Base-by-base conservation (phyloP, 2,797 vertebrate species). In the Pelodytes ibericus region DNA sequence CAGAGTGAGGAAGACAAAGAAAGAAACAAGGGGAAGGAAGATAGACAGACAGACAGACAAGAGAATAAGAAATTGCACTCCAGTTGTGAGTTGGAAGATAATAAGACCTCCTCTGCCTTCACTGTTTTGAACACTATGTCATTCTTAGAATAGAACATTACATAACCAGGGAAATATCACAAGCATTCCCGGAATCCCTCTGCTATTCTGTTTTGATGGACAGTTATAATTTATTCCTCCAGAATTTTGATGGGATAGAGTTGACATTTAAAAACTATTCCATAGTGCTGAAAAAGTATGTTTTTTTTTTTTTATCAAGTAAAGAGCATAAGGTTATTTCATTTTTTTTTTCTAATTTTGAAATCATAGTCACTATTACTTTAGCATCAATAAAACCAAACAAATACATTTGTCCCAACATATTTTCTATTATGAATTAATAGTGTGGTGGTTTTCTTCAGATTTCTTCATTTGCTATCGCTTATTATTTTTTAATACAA, bases 181-280 rank as follows among this genome's bases (percentile, higher is more conserved):
- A 92, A 87, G 77, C 75, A 93, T 93, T 87, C 89, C 65, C 93
- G 87, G 90, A 91, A 95, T 93, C 89, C 69, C 84, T 83, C 75
- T 83, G 87, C 86, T 82, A 84, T 84, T 91, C 81, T 79, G 73
- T n/a, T 85, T 82, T 81, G 80, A 82, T 79, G 65, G 86, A 72
- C 80, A 80, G 74, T 75, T 81, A 81, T 74, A 82, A 83, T 85
- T 86, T 85, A 85, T 80, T 85, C 83, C 86, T 89, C 79, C 87
- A 88, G 75, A 87, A 77, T 81, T 91, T 87, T 91, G 87, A 92
- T 89, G 87, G 73, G 72, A 83, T 81, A 88, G 88, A 74, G 83
- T 84, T 87, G 74, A 84, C 51, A 88, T 87, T 87, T 85, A 86
- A 85, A 87, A 89, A 86, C 61, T 16, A 62, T 73, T 69, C 67